Evolutionary conservation across 2,888 invertebrate species (phyloP).

Genomic region (Himalopsyche japonica): DNA sequence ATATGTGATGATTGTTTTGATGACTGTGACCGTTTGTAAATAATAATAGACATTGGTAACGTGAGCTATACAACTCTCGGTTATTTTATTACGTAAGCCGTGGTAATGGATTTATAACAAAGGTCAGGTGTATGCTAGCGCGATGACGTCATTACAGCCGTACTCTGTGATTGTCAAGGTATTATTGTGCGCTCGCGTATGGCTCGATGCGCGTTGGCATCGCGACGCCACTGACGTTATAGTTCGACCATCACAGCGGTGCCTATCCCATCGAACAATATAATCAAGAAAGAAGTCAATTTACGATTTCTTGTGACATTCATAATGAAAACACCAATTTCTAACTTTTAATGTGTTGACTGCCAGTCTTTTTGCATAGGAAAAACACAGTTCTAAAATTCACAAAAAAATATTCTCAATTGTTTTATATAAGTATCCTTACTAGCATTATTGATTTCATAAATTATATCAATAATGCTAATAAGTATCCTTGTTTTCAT

Average conservation of each 20-base stretch:
- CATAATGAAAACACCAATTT: too few species aligned
- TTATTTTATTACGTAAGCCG: slow-evolving; percentile 26
- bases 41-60: background rate
- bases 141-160: background rate
- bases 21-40: background rate
- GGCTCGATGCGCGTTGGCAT: background rate
- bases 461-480: too few species aligned
- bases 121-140: slow-evolving; percentile 33
- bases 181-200: background rate
- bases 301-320: too few species aligned
- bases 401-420: too few species aligned
- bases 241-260: background rate
- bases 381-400: too few species aligned
- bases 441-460: too few species aligned
- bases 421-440: too few species aligned
- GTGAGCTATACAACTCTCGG: background rate
- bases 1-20: background rate
- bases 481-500: too few species aligned
- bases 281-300: too few species aligned
- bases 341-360: too few species aligned
- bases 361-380: too few species aligned
- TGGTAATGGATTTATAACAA: slow-evolving; percentile 36
- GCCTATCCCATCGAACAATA: background rate
- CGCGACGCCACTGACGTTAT: background rate
- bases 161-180: background rate